These are phyloP conservation scores for Styela plicata DNA, from an alignment of 23 tunicate species.

Conservation along the genomic window DNA sequence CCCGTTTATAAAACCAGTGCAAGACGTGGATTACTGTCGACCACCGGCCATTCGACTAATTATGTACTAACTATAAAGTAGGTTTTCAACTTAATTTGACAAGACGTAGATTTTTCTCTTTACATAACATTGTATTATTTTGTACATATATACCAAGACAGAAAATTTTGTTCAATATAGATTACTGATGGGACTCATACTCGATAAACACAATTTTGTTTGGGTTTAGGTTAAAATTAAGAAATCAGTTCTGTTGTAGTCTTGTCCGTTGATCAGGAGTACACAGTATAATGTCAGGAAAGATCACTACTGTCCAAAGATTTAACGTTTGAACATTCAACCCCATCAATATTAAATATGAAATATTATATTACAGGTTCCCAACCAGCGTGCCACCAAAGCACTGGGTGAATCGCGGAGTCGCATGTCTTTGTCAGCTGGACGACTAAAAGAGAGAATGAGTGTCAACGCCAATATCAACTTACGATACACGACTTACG, in stretches of 20 bases:
- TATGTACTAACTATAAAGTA: slow-evolving; percentile 88
- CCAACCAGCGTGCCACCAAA: slow-evolving; percentile 28
- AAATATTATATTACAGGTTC: slow-evolving; percentile 51
- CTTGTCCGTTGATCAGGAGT: no score
- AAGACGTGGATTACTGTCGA: slow-evolving; percentile 75
- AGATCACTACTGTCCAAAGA: no score
- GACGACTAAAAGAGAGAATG: slow-evolving; percentile 59
- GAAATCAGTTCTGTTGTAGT: no score
- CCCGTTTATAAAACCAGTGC: slow-evolving; percentile 95
- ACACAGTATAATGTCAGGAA: no score
- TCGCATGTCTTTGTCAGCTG: slow-evolving; percentile 85
- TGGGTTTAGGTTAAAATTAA: background rate
- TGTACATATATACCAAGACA: no score
- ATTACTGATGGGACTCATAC: no score
- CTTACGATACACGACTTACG: no score
- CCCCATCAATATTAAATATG: background rate
- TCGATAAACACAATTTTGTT: no score
- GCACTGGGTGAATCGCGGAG: slow-evolving; percentile 90
- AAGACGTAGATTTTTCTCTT: background rate
- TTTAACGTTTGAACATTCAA: background rate
- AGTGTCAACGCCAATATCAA: no score
- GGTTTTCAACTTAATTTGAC: no score
- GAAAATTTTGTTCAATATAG: no score
- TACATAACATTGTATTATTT: no score
- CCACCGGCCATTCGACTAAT: slow-evolving; percentile 96